Conservation (phyloP, 2,888 invertebrate genomes). For the Cephus sareptanus region DNA sequence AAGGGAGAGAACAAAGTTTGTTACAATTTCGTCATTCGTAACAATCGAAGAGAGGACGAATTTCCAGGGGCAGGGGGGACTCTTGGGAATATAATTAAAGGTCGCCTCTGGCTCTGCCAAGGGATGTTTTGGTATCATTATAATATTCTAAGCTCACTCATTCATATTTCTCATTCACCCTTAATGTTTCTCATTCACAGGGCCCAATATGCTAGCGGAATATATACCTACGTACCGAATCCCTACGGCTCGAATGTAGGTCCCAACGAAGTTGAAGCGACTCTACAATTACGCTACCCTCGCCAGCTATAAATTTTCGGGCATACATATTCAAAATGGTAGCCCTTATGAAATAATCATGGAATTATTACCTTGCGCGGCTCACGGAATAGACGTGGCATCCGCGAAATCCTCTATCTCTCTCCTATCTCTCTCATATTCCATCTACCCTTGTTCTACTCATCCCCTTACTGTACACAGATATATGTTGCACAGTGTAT, state of each 20-base stretch:
- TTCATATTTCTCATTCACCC: no score
- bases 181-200: no score
- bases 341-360: conserved; percentile 62
- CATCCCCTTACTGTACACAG: not conserved
- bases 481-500: not conserved
- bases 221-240: no score
- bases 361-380: conserved; percentile 53
- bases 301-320: conserved; percentile 57
- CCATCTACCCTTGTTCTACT: conserved; percentile 2
- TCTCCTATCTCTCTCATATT: no score
- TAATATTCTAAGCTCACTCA: conserved; percentile 23
- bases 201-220: no score
- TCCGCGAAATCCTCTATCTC: no score
- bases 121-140: conserved; percentile 64
- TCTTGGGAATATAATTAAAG: conserved; percentile 51
- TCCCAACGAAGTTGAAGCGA: conserved; percentile 22
- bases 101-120: conserved; percentile 49
- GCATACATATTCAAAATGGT: conserved; percentile 59
- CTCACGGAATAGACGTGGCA: conserved; percentile 25
- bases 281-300: conserved; percentile 52
- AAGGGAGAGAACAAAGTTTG: conserved; percentile 14
- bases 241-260: no score
- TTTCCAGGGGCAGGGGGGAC: conserved; percentile 26
- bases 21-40: conserved; percentile 34
- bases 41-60: conserved; percentile 20